Evolutionary conservation across 2,113 vertebrate genomes (phyloP).

Genomic region (Sturnira hondurensis): DNA sequence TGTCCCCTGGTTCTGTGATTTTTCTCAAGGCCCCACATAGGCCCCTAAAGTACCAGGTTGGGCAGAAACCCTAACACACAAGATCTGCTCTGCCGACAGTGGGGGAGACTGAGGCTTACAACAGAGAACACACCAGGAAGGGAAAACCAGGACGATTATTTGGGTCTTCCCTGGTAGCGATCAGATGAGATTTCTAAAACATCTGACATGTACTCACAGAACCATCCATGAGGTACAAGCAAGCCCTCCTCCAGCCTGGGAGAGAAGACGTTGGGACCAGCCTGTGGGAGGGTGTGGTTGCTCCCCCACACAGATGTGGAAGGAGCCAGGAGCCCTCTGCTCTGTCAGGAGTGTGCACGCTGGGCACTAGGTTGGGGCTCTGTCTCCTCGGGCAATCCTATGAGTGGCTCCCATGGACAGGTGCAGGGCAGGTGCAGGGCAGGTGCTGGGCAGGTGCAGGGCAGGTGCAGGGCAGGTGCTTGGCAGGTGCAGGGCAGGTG

Average conservation of each 20-base stretch:
- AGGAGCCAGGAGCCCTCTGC: not conserved
- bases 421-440: not conserved
- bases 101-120: not conserved
- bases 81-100: not conserved
- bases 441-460: not conserved
- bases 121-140: not conserved
- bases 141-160: not conserved
- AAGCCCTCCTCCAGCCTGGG: not conserved
- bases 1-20: not conserved
- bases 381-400: not conserved
- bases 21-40: not conserved
- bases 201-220: not conserved
- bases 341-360: not conserved
- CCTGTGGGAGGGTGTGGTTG: not conserved
- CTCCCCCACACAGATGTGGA: fast-evolving
- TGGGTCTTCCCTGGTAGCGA: not conserved
- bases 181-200: not conserved
- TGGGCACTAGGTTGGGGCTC: too few relatives aligned
- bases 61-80: not conserved
- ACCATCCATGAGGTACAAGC: too few relatives aligned
- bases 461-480: not conserved
- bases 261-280: not conserved
- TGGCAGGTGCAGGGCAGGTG: not conserved
- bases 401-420: not conserved
- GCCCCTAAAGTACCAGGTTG: not conserved